Percentiles rank a stretch among this genome's conserved stretches.
Conservation (phyloP, 2,797 vertebrate species). For the Synanceia verrucosa region DNA sequence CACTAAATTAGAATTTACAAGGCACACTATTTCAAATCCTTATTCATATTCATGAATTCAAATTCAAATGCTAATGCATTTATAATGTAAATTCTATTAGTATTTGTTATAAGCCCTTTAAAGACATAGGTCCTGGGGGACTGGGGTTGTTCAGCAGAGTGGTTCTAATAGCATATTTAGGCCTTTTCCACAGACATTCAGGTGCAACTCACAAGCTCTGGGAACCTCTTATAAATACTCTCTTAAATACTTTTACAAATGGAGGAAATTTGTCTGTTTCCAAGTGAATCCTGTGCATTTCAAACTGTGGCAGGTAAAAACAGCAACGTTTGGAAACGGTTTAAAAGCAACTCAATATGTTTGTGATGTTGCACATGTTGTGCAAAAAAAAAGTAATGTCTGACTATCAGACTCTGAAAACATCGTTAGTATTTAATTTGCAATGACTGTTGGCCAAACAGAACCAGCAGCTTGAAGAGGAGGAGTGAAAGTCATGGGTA, state of each 20-base stretch:
- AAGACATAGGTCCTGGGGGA: constrained; percentile 13
- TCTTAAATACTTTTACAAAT: constrained; percentile 21
- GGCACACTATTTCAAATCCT: constrained; percentile 10
- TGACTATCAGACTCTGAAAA: neutral
- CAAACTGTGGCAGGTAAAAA: constrained; percentile 6
- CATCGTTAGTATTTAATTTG: fast-evolving
- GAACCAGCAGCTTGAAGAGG: neutral
- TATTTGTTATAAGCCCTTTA: constrained; percentile 25
- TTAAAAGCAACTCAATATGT: constrained; percentile 4
- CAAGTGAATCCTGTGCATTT: constrained; percentile 3
- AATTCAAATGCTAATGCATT: constrained; percentile 27
- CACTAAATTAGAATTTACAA: constrained; percentile 24
- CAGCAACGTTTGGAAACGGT: neutral
- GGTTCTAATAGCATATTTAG: constrained; percentile 44
- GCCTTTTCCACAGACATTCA: constrained; percentile 18
- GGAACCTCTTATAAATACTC: neutral
- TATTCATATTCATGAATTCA: constrained; percentile 25
- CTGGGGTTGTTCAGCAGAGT: constrained; percentile 12
- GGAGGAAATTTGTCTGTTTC: constrained; percentile 12
- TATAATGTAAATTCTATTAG: constrained; percentile 16
- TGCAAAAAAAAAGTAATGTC: neutral
- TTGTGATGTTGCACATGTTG: neutral
- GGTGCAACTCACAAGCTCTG: constrained; percentile 12
- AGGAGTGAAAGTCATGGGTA: neutral
- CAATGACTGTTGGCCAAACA: neutral